Base-by-base conservation (phyloP, 2,888 invertebrate species). In the Meiosimyza platycephala region DNA sequence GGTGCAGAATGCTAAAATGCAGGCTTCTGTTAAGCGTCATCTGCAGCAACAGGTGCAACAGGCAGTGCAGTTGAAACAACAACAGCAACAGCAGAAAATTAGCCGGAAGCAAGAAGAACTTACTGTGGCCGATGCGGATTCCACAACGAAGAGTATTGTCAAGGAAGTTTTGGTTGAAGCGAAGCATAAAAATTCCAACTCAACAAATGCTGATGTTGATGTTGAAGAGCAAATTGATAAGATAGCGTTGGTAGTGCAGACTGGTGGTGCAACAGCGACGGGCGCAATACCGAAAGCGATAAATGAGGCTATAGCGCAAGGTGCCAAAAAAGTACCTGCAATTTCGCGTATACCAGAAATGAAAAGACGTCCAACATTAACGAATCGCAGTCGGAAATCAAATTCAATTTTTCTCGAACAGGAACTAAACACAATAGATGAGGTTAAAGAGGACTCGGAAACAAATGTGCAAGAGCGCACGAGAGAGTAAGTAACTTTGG, bases 121-220 rank as follows among this genome's bases (percentile, higher is more conserved):
- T n/a, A 80, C 80, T n/a, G 82, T 80, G 74, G 85, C 81, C 71
- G 75, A 82, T 74, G 85, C 86, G 0, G 85, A 85, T 40, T 84
- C 85, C 1, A 84, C 85, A 2, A 84, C 86, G 11, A 85, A 82
- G 72, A 74, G 80, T 1, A 75, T 79, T 11, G 76, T 81, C 11
- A 80, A 79, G 47, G 80, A 81, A 51, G 80, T 82, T 47, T 72
- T 83, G 15, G 74, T 85, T 2, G 81, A 80, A 52, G 80, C 80
- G 13, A 81, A 81, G 47, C 64, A 75, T 15, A 81, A 79, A 59
- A 67, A 76, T 51, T 40, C 16, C 18, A 9, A 60, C n/a, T 59
- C 72, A 28, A 64, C 57, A 5, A 57, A 57, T 33, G 67, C 73
- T 3, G 65, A 74, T 2, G 65, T 77, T 15, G 79, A 79, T 76